Conservation (phyloP, 2,797 vertebrate species). For the Anabas testudineus region DNA sequence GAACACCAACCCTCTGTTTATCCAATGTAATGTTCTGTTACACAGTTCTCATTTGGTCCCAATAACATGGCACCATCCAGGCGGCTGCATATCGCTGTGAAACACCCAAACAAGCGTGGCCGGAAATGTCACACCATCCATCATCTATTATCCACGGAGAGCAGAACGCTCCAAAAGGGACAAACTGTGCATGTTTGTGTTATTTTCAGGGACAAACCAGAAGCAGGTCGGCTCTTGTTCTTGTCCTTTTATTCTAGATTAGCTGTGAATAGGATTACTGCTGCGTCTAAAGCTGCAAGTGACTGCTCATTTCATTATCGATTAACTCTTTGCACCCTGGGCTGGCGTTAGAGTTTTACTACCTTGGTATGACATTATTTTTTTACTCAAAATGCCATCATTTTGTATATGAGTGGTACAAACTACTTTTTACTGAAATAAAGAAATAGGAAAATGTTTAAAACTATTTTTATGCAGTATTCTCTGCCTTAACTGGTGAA, state of each 20-base stretch:
- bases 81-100: slow-evolving; percentile 40
- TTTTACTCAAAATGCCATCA: too few species aligned
- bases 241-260: slow-evolving; percentile 17
- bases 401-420: too few species aligned
- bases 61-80: slow-evolving; percentile 30
- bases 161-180: slow-evolving; percentile 32
- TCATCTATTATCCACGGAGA: slow-evolving; percentile 66
- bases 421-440: not conserved
- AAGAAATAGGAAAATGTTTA: not conserved
- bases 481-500: too few species aligned
- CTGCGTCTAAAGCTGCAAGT: not conserved
- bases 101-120: slow-evolving; percentile 63
- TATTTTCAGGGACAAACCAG: slow-evolving; percentile 18
- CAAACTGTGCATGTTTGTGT: slow-evolving; percentile 10
- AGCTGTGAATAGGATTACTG: slow-evolving; percentile 28
- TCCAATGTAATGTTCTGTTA: slow-evolving; percentile 53
- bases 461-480: too few species aligned
- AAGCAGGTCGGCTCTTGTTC: slow-evolving; percentile 19
- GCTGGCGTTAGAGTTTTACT: not conserved
- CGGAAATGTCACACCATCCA: slow-evolving; percentile 75
- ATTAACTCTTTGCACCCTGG: not conserved
- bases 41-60: slow-evolving; percentile 46
- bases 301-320: slow-evolving; percentile 13
- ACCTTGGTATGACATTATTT: too few species aligned
- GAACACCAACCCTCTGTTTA: slow-evolving; percentile 39